phyloP scores from a whole-genome alignment of 2,113 vertebrate genomes.

The Hemichromis elongatus region DNA sequence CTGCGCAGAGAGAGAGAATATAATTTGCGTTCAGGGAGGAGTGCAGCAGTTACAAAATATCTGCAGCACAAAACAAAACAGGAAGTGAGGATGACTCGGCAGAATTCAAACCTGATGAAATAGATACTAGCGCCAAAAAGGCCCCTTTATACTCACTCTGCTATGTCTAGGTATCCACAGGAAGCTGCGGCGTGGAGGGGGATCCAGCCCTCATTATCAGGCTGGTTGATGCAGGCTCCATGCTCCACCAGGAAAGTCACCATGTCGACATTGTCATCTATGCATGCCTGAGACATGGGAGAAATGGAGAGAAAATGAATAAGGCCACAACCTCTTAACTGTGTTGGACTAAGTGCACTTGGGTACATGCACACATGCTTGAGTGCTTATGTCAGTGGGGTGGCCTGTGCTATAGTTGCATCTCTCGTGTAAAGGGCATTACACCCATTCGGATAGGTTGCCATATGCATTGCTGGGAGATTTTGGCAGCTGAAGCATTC shows the following conservation, averaged over 20 bases:
- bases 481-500: slow-evolving; percentile 43
- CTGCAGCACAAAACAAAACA: background rate
- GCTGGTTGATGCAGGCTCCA: slow-evolving; percentile 97
- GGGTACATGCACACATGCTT: background rate
- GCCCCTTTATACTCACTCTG: slow-evolving; percentile 82
- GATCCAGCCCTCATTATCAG: slow-evolving; percentile 99
- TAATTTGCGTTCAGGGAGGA: background rate
- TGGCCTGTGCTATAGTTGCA: background rate
- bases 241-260: slow-evolving; percentile 99
- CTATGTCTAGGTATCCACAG: slow-evolving; percentile 98
- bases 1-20: too few relatives aligned
- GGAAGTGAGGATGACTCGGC: background rate
- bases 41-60: background rate
- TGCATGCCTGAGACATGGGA: slow-evolving; percentile 83
- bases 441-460: background rate
- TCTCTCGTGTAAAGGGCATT: background rate
- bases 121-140: background rate
- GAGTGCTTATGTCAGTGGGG: background rate
- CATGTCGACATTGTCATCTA: slow-evolving; percentile 99
- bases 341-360: background rate
- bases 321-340: background rate
- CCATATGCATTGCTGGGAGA: slow-evolving; percentile 20
- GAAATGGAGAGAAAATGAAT: background rate
- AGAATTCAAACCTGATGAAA: slow-evolving; percentile 9
- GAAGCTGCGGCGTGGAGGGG: slow-evolving; percentile 96